Conservation (phyloP, 2,888 invertebrate genomes). For the Calameuta filiformis region DNA sequence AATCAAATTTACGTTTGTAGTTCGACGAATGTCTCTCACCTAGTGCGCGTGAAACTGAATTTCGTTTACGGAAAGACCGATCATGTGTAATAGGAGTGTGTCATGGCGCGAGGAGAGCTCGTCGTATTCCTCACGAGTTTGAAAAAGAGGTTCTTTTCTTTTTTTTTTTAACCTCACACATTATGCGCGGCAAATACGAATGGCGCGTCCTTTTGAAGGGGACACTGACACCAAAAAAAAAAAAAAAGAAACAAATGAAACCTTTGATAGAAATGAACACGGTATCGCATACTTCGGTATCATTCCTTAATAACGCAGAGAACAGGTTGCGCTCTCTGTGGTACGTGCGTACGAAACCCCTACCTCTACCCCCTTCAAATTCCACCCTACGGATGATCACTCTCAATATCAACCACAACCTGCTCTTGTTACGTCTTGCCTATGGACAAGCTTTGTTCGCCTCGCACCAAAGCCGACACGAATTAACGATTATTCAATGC, state of each 20-base stretch:
- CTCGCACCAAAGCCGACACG: conserved; percentile 14
- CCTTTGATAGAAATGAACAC: background rate
- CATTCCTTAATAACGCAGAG: background rate
- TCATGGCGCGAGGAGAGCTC: conserved; percentile 1
- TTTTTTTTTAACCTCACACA: background rate
- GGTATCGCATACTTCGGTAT: background rate
- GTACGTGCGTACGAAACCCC: background rate
- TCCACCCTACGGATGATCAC: background rate
- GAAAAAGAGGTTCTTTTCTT: background rate
- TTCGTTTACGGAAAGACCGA: conserved; percentile 41
- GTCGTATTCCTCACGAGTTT: background rate
- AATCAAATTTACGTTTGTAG: conserved; percentile 65
- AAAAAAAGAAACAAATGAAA: background rate
- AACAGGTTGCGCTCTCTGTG: background rate
- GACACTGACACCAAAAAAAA: background rate
- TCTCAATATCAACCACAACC: background rate
- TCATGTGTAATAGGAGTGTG: conserved; percentile 34
- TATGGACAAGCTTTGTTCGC: background rate
- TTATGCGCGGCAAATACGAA: background rate
- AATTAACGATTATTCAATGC: conserved; percentile 39
- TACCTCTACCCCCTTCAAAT: background rate
- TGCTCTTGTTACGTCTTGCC: background rate
- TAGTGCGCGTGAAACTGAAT: conserved; percentile 63
- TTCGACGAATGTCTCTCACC: conserved; percentile 65
- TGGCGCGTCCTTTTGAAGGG: background rate